A percentile compares a stretch with the other conserved stretches of the same genome.
These are phyloP conservation scores for Ametastegia equiseti DNA, from an alignment of 2,888 invertebrate genomes.

Conservation along the genomic window DNA sequence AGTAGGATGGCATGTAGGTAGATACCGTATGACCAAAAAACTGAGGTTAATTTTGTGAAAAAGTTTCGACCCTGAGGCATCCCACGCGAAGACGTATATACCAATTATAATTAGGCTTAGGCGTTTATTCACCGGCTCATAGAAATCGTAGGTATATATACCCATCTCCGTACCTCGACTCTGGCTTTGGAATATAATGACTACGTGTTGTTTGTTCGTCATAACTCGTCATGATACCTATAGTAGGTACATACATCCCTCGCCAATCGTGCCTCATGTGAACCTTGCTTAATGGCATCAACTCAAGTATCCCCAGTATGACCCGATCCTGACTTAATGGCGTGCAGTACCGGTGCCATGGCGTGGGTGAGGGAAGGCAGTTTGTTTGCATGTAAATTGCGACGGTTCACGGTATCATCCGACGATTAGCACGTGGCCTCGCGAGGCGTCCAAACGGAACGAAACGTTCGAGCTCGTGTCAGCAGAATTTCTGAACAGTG, in stretches of 20 bases:
- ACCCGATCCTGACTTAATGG: conserved; percentile 34
- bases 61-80: conserved; percentile 35
- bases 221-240: neutral
- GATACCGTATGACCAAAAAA: conserved; percentile 33
- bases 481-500: neutral
- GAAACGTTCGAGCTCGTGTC: neutral
- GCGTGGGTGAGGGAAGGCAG: conserved; percentile 33
- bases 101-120: conserved; percentile 34
- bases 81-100: conserved; percentile 35
- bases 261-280: conserved; percentile 5
- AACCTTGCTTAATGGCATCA: conserved; percentile 1
- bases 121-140: neutral
- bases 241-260: no score
- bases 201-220: neutral
- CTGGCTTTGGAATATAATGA: neutral
- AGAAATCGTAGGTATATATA: no score
- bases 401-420: conserved; percentile 32
- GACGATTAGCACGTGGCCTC: conserved; percentile 12
- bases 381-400: conserved; percentile 49
- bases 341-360: conserved; percentile 8
- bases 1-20: no score
- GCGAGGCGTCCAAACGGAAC: neutral
- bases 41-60: conserved; percentile 22
- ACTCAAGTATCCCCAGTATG: neutral
- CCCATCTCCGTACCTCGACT: neutral